These are phyloP conservation scores for Phoenicopterus ruber DNA, from an alignment of 2,113 vertebrate species.

Conservation along the genomic window DNA sequence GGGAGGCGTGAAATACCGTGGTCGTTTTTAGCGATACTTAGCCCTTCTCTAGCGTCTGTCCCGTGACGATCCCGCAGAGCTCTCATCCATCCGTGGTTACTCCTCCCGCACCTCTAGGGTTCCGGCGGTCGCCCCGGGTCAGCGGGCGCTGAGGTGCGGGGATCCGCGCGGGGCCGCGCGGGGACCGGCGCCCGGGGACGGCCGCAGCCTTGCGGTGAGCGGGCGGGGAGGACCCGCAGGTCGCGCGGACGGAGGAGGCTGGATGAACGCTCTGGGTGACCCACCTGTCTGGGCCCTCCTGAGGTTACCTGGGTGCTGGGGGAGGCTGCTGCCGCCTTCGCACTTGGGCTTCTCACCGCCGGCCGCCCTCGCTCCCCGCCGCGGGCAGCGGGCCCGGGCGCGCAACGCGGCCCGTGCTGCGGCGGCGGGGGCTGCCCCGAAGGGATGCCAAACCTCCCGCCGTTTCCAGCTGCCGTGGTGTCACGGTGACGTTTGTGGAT, in stretches of 20 bases:
- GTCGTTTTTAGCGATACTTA: neutral
- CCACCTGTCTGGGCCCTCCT: neutral
- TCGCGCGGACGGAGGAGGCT: neutral
- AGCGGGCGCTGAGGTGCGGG: neutral
- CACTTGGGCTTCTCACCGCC: neutral
- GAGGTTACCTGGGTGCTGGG: neutral
- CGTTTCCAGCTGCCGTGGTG: accelerated
- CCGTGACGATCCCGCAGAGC: neutral
- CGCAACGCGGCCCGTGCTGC: no score
- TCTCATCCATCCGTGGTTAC: neutral
- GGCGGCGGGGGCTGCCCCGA: no score
- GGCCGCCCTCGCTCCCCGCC: no score
- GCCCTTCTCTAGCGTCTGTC: neutral
- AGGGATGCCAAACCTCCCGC: no score
- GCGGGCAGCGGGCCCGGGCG: no score
- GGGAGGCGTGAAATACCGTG: neutral
- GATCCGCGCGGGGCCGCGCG: neutral
- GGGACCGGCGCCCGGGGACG: neutral
- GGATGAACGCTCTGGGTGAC: neutral
- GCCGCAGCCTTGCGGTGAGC: no score
- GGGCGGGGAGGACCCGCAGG: neutral
- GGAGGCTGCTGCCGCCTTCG: neutral
- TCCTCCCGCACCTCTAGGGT: neutral
- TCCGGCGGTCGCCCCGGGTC: no score
- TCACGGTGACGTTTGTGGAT: accelerated